Percentiles rank a stretch among this genome's conserved stretches.
Evolutionary conservation across 2,888 invertebrate genomes (phyloP).

Genomic region (Rhingia rostrata): DNA sequence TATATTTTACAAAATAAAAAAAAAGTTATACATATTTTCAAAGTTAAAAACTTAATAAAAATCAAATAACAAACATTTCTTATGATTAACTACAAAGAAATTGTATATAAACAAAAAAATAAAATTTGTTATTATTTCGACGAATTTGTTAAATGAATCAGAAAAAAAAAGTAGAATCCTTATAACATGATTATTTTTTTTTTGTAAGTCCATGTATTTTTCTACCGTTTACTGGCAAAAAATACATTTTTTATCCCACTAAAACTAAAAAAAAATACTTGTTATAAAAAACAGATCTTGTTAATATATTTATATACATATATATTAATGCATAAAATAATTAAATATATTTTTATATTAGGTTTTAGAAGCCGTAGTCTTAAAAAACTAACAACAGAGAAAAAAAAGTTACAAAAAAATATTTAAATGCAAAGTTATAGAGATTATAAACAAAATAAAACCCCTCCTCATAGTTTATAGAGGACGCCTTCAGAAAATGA

Average conservation of each 20-base stretch:
- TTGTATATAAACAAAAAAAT: no score
- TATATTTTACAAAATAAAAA: constrained; percentile 23
- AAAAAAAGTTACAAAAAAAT: constrained; percentile 40
- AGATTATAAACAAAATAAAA: constrained; percentile 54
- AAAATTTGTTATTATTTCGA: constrained; percentile 6
- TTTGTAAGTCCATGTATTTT: constrained; percentile 40
- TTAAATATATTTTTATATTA: constrained; percentile 73
- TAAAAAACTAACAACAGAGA: constrained; percentile 8
- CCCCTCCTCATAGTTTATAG: constrained; percentile 36
- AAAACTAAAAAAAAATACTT: constrained; percentile 25
- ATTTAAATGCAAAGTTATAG: constrained; percentile 48
- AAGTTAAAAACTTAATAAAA: constrained; percentile 48
- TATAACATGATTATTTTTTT: constrained; percentile 1
- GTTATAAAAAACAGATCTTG: constrained; percentile 67
- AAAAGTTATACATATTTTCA: constrained; percentile 18
- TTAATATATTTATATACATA: constrained; percentile 70
- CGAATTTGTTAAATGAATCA: constrained; percentile 46
- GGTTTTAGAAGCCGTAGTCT: constrained; percentile 25
- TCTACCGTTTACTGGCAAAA: constrained; percentile 28
- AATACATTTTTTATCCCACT: constrained; percentile 2
- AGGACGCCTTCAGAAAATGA: constrained; percentile 55
- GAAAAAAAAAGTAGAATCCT: neutral
- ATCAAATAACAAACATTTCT: constrained; percentile 34
- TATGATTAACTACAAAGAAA: constrained; percentile 2
- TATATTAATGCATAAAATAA: constrained; percentile 54